These are phyloP conservation scores for Bombus terrestris DNA, from an alignment of 1,140 invertebrate genomes.

Conservation along the genomic window DNA sequence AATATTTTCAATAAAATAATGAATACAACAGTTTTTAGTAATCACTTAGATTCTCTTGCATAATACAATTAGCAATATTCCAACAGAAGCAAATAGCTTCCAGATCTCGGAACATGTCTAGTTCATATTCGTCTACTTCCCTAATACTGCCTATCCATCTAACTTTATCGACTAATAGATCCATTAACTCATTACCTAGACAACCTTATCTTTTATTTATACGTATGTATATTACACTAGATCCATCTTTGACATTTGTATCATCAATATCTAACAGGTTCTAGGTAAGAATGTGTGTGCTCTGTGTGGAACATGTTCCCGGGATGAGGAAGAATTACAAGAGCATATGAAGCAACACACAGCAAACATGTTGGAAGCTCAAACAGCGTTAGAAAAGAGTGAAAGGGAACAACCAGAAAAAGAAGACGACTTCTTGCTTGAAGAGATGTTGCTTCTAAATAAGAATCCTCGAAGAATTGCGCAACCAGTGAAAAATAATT, in stretches of 20 bases:
- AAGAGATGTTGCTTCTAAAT: conserved; percentile 79
- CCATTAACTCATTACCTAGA: neutral
- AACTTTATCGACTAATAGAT: neutral
- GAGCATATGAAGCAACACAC: conserved; percentile 76
- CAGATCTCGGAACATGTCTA: neutral
- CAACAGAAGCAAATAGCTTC: neutral
- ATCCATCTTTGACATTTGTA: neutral
- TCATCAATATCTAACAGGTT: conserved; percentile 30
- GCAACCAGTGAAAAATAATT: conserved; percentile 38
- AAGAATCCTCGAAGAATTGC: conserved; percentile 65
- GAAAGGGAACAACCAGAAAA: conserved; percentile 62
- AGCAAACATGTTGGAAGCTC: conserved; percentile 53
- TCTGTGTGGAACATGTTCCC: conserved; percentile 64
- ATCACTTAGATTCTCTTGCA: neutral
- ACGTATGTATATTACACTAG: conserved; percentile 25
- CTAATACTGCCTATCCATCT: neutral
- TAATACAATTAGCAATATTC: neutral
- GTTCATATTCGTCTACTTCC: neutral
- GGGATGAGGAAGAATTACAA: conserved; percentile 60
- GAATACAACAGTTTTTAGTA: neutral
- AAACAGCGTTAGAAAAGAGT: conserved; percentile 31
- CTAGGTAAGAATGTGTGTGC: conserved; percentile 62
- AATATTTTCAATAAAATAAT: neutral
- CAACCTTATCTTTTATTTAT: neutral
- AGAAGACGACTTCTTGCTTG: conserved; percentile 76